Evolutionary conservation across 2,113 vertebrate genomes (phyloP), one percentile per base, ranked within the genome.

Genomic region (Chroicocephalus ridibundus): DNA sequence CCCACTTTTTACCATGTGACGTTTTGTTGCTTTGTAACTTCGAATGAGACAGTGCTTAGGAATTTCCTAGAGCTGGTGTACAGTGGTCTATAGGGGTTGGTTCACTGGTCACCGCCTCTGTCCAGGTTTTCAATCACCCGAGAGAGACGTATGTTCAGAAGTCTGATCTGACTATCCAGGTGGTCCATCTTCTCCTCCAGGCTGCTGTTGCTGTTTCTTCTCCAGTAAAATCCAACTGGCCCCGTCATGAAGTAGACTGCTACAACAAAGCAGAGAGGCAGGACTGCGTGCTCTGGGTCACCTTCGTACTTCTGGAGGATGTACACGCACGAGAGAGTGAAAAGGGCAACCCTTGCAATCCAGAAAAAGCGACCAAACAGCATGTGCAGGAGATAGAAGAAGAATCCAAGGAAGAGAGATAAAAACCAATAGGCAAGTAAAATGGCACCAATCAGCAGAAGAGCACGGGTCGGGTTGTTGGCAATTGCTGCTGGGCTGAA

Each of bases 291-390:
- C 95, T 99, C 99, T 0, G 99, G 99, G 97, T 99, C 99, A 0
- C 99, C 99, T 98, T 99, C 99, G 1, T 99, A 98, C 95, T 99
- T 99, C 98, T 99, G 99, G 90, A 99, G 98, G 96, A 99, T 99
- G 96, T 99, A 99, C 10, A 99, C 98, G 25, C 99, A 99, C 1
- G 99, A 99, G 44, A 99, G 98, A 20, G 99, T 99, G 49, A 99
- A 99, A 29, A 99, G 98, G 10, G 97, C 61, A 1, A 99, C 98
- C 0, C 99, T 98, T 0, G 98, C 99, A 1, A 99, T 91, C 99
- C 99, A 99, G 98, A 99, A 99, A 97, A 99, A 99, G 32, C 99
- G 99, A 34, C 99, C 99, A 2, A 99, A 99, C 26, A 99, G 62
- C 55, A 98, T 75, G 32, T 99, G 99, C 94, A 99, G 98, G 69